Evolutionary conservation across 2,797 vertebrate genomes (phyloP), one percentile per base, ranked within the genome.

Genomic region (Hippopotamyrus pictus): DNA sequence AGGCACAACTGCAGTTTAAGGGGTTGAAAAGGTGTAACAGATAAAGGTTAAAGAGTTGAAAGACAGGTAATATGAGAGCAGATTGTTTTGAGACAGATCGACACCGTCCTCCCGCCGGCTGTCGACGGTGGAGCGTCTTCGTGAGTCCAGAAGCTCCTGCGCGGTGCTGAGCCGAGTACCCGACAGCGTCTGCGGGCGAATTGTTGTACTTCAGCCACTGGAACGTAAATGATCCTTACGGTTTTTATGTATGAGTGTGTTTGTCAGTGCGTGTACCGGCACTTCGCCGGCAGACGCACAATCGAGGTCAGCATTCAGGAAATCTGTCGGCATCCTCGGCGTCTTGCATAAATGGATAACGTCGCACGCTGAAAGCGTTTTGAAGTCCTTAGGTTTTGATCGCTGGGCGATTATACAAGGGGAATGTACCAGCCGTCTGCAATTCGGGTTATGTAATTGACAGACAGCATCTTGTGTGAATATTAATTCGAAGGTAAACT

Each of bases 401-500:
- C 76, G 37, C 41, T 19, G 76, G 17, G 37, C 19, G 76, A 82
- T 82, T 82, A 82, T 46, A 82, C 76, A 14, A 82, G 76, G 19
- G 41, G 37, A 14, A 46, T 46, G 76, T 82, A 46, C 76, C 76
- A 82, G 76, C 69, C 69, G 69, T 76, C 69, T 76, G 33, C 41
- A 82, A 46, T 82, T 82, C 19, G 41, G 37, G 41, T 82, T 82
- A 82, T 82, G 76, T 41, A 76, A 82, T 46, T 44, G 76, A 44
- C 41, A n/a, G 76, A 46, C 19, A n/a, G 76, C 41, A 46, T 82
- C 19, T 82, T 46, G 37, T 82, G 76, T 82, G 76, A 82, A 82
- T 82, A 82, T 82, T 76, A 76, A 76, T 76, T 41, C 69, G 69
- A 76, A 76, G 29, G 69, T 76, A 82, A 82, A 82, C 41, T 46